Evolutionary conservation across 1,140 invertebrate species (phyloP), one percentile per base, ranked within the genome.

Genomic region (Sycophila sp.): DNA sequence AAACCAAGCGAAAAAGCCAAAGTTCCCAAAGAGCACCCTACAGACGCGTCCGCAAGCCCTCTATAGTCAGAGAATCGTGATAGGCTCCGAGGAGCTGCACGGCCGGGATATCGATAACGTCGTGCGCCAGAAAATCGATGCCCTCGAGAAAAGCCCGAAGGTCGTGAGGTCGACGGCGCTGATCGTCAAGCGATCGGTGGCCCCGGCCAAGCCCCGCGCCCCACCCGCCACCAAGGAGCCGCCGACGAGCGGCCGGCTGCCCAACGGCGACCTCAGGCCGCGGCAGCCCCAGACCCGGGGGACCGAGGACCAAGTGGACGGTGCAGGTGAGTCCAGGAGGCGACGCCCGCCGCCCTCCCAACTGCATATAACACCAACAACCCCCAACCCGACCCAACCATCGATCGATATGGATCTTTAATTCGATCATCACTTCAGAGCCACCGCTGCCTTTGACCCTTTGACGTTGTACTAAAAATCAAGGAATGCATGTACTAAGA

Each of bases 1-100:
- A 78, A 81, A 79, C 72, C 78, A 70, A 70, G 76, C 71, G 76
- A 80, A 82, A 74, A 78, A 81, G 30, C 30, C 51, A 53, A 85
- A 82, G 82, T 82, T 81, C 71, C 78, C 78, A 76, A 86, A 82
- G 78, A 85, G 78, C 79, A 84, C 83, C 76, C 75, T 78, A 77
- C 59, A 56, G 60, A 81, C 78, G 65, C 81, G 82, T 73, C 80
- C 79, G 62, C 80, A 80, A 77, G 73, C 81, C 71, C 81, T 85
- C 72, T 83, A 82, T 83, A 86, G 82, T 84, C 83, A 85, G 73
- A 85, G 79, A 81, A 85, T 86, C 82, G 80, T 86, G 53, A 86
- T 86, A 83, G 80, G 79, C 73, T 82, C 83, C 45, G 83, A 86
- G 40, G 85, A 86, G 69, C 77, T 86, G 60, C 69, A 74, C 42